A percentile compares a stretch with the other conserved stretches of the same genome.
These are phyloP conservation scores for Gryon sp. DNA, from an alignment of 1,140 invertebrate genomes.

Conservation along the genomic window DNA sequence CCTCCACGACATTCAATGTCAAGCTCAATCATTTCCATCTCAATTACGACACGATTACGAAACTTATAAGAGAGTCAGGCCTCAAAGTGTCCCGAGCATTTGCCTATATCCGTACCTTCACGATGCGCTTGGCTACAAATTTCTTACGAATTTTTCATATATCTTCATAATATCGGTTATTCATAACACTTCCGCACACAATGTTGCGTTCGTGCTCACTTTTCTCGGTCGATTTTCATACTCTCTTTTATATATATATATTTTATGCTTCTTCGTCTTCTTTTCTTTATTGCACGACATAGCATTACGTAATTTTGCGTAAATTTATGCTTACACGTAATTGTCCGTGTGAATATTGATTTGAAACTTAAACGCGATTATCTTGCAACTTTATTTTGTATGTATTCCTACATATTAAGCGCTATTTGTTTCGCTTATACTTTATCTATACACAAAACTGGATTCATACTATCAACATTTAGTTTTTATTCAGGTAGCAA, in stretches of 20 bases:
- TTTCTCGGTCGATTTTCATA: too few relatives aligned
- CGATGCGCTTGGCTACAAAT: too few relatives aligned
- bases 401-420: constrained; percentile 31
- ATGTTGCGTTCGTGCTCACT: too few relatives aligned
- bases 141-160: constrained; percentile 6
- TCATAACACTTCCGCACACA: background rate
- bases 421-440: too few relatives aligned
- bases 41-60: constrained; percentile 11
- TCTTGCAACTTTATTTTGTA: constrained; percentile 42
- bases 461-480: too few relatives aligned
- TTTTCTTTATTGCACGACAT: constrained; percentile 10
- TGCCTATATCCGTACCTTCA: background rate
- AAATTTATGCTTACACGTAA: constrained; percentile 29
- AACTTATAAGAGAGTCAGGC: background rate
- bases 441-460: too few relatives aligned
- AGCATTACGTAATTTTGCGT: constrained; percentile 43
- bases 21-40: constrained; percentile 9
- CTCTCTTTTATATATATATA: too few relatives aligned
- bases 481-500: too few relatives aligned
- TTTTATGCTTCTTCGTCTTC: constrained; percentile 1
- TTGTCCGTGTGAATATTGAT: constrained; percentile 58
- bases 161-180: constrained; percentile 25
- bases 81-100: background rate
- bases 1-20: background rate
- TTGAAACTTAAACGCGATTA: constrained; percentile 43